Conservation (phyloP, 2,888 invertebrate genomes). For the Dynastes grantii region DNA sequence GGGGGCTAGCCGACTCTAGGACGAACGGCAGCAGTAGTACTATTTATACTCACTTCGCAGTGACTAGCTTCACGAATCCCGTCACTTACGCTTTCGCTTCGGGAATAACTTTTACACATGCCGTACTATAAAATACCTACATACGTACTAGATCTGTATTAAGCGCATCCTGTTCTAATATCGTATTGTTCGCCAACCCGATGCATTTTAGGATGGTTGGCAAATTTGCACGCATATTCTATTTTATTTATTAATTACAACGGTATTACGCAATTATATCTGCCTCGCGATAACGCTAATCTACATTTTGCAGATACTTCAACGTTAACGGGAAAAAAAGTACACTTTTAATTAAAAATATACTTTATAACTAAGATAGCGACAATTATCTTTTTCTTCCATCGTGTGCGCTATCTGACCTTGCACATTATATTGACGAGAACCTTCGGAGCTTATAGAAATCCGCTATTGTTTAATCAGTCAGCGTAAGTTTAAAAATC, state of each 20-base stretch:
- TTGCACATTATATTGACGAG: neutral
- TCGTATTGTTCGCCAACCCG: conserved; percentile 3
- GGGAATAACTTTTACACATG: conserved; percentile 1
- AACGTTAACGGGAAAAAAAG: too few species aligned
- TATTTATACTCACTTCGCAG: conserved; percentile 15
- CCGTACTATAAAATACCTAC: too few species aligned
- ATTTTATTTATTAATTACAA: neutral
- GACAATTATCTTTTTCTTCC: conserved; percentile 3
- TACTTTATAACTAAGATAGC: neutral
- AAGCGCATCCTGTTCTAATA: neutral
- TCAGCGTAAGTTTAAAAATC: too few species aligned
- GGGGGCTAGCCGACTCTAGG: conserved; percentile 16
- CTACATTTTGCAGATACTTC: conserved; percentile 12
- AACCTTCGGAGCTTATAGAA: neutral
- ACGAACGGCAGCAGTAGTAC: neutral
- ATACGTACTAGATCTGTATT: too few species aligned
- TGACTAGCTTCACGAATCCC: neutral
- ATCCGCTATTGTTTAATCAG: neutral
- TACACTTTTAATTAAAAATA: neutral
- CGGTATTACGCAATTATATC: neutral
- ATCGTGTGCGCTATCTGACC: neutral
- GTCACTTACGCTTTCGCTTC: neutral
- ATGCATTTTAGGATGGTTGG: neutral
- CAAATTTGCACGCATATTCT: neutral
- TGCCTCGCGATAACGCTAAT: neutral